These are phyloP conservation scores for Coilia nasus DNA, from an alignment of 2,797 vertebrate genomes.

Conservation along the genomic window DNA sequence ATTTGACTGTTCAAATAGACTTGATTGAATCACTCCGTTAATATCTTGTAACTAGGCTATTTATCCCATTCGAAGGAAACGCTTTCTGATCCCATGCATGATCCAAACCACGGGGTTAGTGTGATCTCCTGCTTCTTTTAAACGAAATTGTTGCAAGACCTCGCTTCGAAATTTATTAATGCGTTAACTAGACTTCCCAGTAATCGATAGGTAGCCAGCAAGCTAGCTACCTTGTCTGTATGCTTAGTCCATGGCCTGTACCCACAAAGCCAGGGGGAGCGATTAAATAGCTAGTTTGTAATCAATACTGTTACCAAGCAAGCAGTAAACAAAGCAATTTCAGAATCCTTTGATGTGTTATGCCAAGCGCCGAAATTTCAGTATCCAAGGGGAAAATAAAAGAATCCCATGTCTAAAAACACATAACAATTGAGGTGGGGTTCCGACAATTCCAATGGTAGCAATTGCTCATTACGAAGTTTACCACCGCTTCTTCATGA, in stretches of 20 bases:
- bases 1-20: conserved; percentile 22
- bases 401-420: conserved; percentile 49
- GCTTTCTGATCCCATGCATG: conserved; percentile 61
- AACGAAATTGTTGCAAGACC: not conserved
- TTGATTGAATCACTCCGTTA: conserved; percentile 42
- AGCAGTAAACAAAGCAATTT: conserved; percentile 59
- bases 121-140: not conserved
- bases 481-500: conserved; percentile 57
- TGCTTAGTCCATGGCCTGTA: conserved; percentile 71
- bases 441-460: conserved; percentile 40
- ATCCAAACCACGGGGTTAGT: conserved; percentile 40
- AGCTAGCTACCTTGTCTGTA: conserved; percentile 57
- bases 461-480: conserved; percentile 65
- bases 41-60: conserved; percentile 43
- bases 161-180: conserved; percentile 22
- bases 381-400: conserved; percentile 30
- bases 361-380: conserved; percentile 43
- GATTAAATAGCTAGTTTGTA: conserved; percentile 64
- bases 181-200: conserved; percentile 48
- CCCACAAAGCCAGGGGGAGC: conserved; percentile 69
- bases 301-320: conserved; percentile 66
- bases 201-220: conserved; percentile 60
- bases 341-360: conserved; percentile 33
- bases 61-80: conserved; percentile 56
- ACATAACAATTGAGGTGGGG: conserved; percentile 36